These are phyloP conservation scores for Xiphophorus hellerii DNA, from an alignment of 2,113 vertebrate genomes.

Conservation along the genomic window DNA sequence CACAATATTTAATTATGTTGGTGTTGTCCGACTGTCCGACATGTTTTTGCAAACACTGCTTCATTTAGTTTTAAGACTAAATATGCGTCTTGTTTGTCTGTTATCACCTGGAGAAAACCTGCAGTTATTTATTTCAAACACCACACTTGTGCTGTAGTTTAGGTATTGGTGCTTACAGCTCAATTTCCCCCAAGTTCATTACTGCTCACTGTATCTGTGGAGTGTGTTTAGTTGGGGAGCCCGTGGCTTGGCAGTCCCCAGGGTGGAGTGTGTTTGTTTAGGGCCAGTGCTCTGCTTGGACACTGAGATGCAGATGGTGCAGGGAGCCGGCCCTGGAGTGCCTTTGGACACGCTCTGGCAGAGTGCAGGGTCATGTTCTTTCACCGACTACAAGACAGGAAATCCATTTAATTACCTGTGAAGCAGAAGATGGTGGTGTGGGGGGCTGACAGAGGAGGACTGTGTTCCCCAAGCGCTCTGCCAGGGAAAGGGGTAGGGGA, in stretches of 20 bases:
- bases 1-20: too few species aligned
- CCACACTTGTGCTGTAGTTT: slow-evolving; percentile 20
- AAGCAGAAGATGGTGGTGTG: slow-evolving; percentile 93
- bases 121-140: slow-evolving; percentile 17
- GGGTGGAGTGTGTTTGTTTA: slow-evolving; percentile 79
- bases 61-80: neutral
- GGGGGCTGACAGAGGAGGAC: slow-evolving; percentile 91
- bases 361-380: slow-evolving; percentile 96
- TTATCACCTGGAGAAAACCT: slow-evolving; percentile 11
- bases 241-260: slow-evolving; percentile 68
- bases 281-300: slow-evolving; percentile 75
- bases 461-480: slow-evolving; percentile 88
- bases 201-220: slow-evolving; percentile 55
- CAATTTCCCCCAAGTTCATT: slow-evolving; percentile 64
- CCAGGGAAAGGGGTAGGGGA: slow-evolving; percentile 64
- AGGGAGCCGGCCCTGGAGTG: slow-evolving; percentile 88
- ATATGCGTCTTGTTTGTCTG: neutral
- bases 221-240: slow-evolving; percentile 61
- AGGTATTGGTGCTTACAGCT: slow-evolving; percentile 63
- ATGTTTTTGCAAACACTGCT: too few species aligned
- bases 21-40: too few species aligned
- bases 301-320: slow-evolving; percentile 82
- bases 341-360: slow-evolving; percentile 85
- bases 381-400: slow-evolving; percentile 98
- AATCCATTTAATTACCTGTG: slow-evolving; percentile 99